Base-by-base conservation (phyloP, 2,113 vertebrate genomes). In the Anseranas semipalmata region DNA sequence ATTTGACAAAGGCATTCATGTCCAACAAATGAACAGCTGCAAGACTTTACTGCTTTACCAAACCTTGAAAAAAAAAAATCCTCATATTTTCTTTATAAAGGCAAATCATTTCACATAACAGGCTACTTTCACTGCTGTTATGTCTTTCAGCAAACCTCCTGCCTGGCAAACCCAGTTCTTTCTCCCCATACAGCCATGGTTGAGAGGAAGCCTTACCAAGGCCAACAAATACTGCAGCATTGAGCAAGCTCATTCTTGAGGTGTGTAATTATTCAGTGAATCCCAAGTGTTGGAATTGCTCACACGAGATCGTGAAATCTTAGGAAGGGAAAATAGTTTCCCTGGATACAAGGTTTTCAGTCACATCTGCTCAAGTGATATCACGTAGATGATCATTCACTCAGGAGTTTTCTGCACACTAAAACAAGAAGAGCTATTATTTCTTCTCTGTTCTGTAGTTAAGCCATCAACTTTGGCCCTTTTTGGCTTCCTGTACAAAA, bases 141-240 rank as follows among this genome's bases (percentile, higher is more conserved):
- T 1, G 5, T 71, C 32, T 91, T 75, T 66, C 67, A 73, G 46
- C 11, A 90, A 63, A 82, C 10, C 19, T 68, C 35, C 33, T 53
- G 17, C 21, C 15, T 37, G 27, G 13, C 12, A 87, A 78, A 87
- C 8, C 7, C 18, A 10, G 10, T 53, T 55, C 18, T 70, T 81
- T 50, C 43, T 75, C 25, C 43, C 17, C 2, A 0, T 46, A 5
- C 19, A 71, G 7, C n/a, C 17, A 3, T 5, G 18, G 41, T 5
- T 37, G 37, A 71, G 52, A 63, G 20, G 58, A 94, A 85, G 6
- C 19, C 9, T 39, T 59, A n/a, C 6, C 46, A 56, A 62, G 16
- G 15, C 22, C 18, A 86, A 46, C 17, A 58, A 67, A 27, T 52
- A 22, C 25, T 43, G n/a, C 8, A 30, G 35, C 28, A 48, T 8